Evolutionary conservation across 2,888 invertebrate genomes (phyloP).

Genomic region (Campopleginae sp.): DNA sequence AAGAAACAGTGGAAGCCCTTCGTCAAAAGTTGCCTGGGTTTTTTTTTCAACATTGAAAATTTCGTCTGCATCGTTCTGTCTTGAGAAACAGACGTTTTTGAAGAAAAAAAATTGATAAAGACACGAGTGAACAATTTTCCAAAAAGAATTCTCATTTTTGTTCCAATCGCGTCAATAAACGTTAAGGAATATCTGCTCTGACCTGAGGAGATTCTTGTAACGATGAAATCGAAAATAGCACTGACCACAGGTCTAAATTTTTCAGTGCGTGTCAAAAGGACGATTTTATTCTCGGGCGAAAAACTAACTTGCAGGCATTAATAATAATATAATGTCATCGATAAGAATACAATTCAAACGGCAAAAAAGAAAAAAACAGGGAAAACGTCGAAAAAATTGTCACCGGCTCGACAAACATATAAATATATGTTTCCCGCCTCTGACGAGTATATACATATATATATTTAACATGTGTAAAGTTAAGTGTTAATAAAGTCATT

Average conservation of each 20-base stretch:
- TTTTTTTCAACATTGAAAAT: conserved; percentile 50
- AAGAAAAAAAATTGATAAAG: conserved; percentile 25
- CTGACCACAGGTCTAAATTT: conserved; percentile 11
- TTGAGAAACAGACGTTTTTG: conserved; percentile 61
- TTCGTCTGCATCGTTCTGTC: conserved; percentile 42
- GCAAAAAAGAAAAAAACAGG: conserved; percentile 48
- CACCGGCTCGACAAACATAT: conserved; percentile 67
- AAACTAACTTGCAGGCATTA: conserved; percentile 35
- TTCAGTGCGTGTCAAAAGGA: conserved; percentile 12
- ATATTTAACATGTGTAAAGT: conserved; percentile 81
- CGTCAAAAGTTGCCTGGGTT: conserved; percentile 68
- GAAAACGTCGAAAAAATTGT: conserved; percentile 66
- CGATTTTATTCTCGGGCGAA: conserved; percentile 17
- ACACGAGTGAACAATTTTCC: conserved; percentile 28
- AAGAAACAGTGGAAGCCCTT: conserved; percentile 30
- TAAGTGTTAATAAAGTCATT: conserved; percentile 83
- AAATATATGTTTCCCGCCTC: conserved; percentile 76
- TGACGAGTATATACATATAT: conserved; percentile 73
- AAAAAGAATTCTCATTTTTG: conserved; percentile 2
- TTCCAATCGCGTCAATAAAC: conserved; percentile 37
- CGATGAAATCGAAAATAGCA: conserved; percentile 3
- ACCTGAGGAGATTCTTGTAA: conserved; percentile 50
- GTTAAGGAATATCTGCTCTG: conserved; percentile 58
- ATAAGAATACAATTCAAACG: conserved; percentile 35
- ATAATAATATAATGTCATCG: conserved; percentile 49